Evolutionary conservation across 2,888 invertebrate genomes (phyloP), one percentile per base, ranked within the genome.

Genomic region (Mystacides longicornis): DNA sequence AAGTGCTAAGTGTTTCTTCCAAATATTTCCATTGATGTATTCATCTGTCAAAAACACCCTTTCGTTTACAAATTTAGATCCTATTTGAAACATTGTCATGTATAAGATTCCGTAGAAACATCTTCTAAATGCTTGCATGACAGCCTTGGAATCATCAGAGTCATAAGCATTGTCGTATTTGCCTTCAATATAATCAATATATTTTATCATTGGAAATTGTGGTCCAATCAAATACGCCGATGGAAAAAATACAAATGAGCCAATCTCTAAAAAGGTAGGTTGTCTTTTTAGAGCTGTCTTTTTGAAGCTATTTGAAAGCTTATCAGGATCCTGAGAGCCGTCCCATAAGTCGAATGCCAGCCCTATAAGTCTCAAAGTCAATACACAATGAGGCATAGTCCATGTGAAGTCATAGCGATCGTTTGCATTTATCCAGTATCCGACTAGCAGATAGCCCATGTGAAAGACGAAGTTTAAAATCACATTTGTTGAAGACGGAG

Each of bases 301-400:
- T 64, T 86, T 86, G 63, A 86, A 90, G 45, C 83, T 84, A 7
- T 72, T 77, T 0, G 90, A 88, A 21, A 93, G 68, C 43, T 79
- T 74, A 45, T 80, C 77, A 4, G 70, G 64, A 51, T 79, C 71
- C 64, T 82, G 79, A 58, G 78, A 71, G 1, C 96, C 96, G 75
- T 98, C 98, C 68, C 80, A 79, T 1, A 86, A 62, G 68, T 89
- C 87, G 69, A 88, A 90, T 0, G 87, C 83, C 4, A 93, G 79
- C 2, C 91, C 96, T 63, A 95, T 95, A 64, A 96, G 77, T 65
- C 94, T 83, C 37, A 98, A 74, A 0, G 90, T 88, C 52, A 98
- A 73, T 9, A 99, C 94, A 74, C 98, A 99, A 61, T 96, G 96
- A 0, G 97, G 95, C 85, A 95, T 93, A 4, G 96, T 97, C 97